Conservation (phyloP, 2,113 vertebrate species). For the Polypterus bichir region DNA sequence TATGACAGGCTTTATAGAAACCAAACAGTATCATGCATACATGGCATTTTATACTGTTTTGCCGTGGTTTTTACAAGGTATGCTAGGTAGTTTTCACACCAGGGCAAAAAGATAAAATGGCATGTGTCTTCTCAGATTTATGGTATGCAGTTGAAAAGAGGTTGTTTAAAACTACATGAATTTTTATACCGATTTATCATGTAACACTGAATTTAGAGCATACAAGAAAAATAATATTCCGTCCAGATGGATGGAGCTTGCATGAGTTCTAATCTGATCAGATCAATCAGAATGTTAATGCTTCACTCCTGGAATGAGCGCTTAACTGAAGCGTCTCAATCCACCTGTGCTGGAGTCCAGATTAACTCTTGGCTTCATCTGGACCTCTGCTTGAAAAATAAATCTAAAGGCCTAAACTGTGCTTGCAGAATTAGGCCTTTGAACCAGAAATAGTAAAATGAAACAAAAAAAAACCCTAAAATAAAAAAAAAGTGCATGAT, state of each 20-base stretch:
- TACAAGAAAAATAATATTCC: background rate
- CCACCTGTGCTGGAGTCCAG: too few relatives aligned
- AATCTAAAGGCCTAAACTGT: too few relatives aligned
- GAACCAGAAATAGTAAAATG: background rate
- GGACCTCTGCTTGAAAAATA: background rate
- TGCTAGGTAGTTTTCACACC: background rate
- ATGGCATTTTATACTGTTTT: conserved; percentile 17
- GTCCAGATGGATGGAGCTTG: too few relatives aligned
- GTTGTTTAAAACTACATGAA: conserved; percentile 10
- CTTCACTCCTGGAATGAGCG: too few relatives aligned
- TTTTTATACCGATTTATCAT: conserved; percentile 7
- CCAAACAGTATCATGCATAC: conserved; percentile 12
- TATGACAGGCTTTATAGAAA: conserved; percentile 8
- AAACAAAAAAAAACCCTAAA: background rate
- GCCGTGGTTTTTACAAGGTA: background rate
- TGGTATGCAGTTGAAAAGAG: background rate
- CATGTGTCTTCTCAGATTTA: conserved; percentile 13
- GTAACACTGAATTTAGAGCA: background rate
- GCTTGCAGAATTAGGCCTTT: too few relatives aligned
- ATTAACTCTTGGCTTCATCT: background rate
- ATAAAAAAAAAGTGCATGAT: conserved; percentile 3
- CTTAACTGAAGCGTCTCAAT: too few relatives aligned
- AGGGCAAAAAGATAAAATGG: conserved; percentile 17
- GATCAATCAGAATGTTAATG: too few relatives aligned
- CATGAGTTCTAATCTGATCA: too few relatives aligned